Evolutionary conservation across 2,888 invertebrate genomes (phyloP), one percentile per base, ranked within the genome.

Genomic region (Leptura quadrifasciata): DNA sequence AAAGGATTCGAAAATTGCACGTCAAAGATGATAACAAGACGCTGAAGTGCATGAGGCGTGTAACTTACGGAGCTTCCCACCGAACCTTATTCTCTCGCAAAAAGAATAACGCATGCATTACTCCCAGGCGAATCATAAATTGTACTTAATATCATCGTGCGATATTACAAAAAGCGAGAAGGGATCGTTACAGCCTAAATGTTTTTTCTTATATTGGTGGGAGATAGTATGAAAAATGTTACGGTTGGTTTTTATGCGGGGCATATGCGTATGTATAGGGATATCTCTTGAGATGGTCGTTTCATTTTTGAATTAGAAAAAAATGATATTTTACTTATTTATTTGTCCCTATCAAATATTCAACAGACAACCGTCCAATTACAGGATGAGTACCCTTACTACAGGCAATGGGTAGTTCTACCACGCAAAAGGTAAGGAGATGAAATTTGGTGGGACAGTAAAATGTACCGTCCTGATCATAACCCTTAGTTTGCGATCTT

Each of bases 1-100:
- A 65, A 65, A 52, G 52, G 65, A 21, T 20, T 39, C n/a, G 47
- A 52, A 67, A 65, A 67, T 24, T 12, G 8, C 52, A 24, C 24
- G 52, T 67, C 52, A 27, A 39, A 64, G 4, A 35, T 35, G 47
- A 39, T 64, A 64, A 64, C 47, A 5, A 64, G 39, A n/a, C 3
- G 64, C 20, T 8, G 21, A 4, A 21, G 57, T 47, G 47, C 47
- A 47, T n/a, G 47, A 47, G n/a, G n/a, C 47, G 47, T 47, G 47
- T 47, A 47, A 47, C 47, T n/a, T 47, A 47, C 47, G 15, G 47
- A 15, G n/a, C 5, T 47, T 47, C 15, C 47, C 47, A 3, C 47
- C 17, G 47, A n/a, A 47, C 47, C 47, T 12, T 47, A 2, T 17
- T n/a, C 5, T n/a, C 47, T 2, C 47, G 27, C 27, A 0, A 47